phyloP scores from a whole-genome alignment of 2,888 invertebrate species.

The Drosophila sordidula region DNA sequence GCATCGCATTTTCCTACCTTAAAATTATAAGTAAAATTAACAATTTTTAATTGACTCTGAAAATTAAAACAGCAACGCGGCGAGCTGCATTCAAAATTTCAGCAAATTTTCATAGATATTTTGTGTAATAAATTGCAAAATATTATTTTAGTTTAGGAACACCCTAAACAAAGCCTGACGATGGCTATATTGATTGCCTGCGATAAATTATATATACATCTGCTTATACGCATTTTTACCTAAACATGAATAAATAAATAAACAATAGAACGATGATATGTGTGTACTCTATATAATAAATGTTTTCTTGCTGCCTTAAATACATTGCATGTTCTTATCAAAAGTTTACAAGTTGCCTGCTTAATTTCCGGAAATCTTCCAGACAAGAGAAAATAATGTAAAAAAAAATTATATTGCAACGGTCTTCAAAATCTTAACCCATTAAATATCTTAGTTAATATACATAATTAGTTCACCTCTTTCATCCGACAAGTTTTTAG shows the following conservation, averaged over 20 bases:
- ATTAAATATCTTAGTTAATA: no score
- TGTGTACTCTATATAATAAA: no score
- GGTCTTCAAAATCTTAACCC: no score
- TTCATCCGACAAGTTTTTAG: no score
- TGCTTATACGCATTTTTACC: no score
- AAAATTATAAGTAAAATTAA: constrained; percentile 77
- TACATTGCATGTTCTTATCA: no score
- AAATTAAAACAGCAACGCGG: constrained; percentile 64
- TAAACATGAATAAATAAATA: no score
- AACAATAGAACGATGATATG: no score
- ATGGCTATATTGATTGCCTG: background rate
- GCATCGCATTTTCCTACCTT: constrained; percentile 72
- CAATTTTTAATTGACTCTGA: constrained; percentile 80
- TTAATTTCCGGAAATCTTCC: background rate
- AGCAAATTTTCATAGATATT: constrained; percentile 61
- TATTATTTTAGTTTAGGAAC: constrained; percentile 53
- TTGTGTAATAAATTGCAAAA: constrained; percentile 49
- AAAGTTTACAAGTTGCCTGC: background rate
- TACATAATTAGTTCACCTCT: no score
- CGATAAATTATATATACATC: background rate
- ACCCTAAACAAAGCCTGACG: constrained; percentile 1
- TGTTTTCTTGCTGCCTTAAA: no score
- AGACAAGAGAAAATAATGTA: no score
- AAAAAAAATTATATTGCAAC: no score
- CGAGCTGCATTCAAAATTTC: constrained; percentile 50